phyloP scores from a whole-genome alignment of 2,888 invertebrate species.

The Anaspis maculata region DNA sequence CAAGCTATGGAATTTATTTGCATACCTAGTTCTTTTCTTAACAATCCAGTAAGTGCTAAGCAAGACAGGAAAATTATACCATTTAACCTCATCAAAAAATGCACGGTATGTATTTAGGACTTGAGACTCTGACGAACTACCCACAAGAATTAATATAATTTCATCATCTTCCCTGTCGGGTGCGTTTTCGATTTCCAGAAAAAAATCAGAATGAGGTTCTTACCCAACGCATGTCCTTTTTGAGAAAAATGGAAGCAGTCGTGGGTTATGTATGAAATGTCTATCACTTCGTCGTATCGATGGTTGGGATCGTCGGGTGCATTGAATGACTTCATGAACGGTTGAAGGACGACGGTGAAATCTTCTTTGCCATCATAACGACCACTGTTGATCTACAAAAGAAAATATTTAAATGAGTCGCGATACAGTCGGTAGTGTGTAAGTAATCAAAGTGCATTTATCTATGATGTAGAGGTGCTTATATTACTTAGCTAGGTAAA shows the following conservation, averaged over 20 bases:
- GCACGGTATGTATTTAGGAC: neutral
- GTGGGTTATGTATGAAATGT: conserved; percentile 62
- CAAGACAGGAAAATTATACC: no score
- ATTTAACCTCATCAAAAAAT: no score
- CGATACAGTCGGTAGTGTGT: no score
- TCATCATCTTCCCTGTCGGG: neutral
- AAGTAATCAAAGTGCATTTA: no score
- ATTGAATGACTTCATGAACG: conserved; percentile 65
- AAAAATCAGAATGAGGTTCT: neutral
- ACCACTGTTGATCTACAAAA: conserved; percentile 39
- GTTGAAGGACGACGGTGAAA: conserved; percentile 66
- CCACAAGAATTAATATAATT: neutral
- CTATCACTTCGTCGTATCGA: conserved; percentile 49
- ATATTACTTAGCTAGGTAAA: no score
- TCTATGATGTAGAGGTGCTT: neutral
- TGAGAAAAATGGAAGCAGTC: conserved; percentile 76
- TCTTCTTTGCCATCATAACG: conserved; percentile 58
- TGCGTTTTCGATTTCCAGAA: neutral
- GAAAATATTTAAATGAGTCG: no score
- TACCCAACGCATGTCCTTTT: conserved; percentile 69
- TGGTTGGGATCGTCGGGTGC: conserved; percentile 44
- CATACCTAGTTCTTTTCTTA: no score
- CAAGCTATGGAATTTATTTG: no score
- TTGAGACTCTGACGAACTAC: neutral
- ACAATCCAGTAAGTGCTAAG: no score